These are phyloP conservation scores for Macquaria ambigua DNA, from an alignment of 2,113 vertebrate genomes.

Conservation along the genomic window DNA sequence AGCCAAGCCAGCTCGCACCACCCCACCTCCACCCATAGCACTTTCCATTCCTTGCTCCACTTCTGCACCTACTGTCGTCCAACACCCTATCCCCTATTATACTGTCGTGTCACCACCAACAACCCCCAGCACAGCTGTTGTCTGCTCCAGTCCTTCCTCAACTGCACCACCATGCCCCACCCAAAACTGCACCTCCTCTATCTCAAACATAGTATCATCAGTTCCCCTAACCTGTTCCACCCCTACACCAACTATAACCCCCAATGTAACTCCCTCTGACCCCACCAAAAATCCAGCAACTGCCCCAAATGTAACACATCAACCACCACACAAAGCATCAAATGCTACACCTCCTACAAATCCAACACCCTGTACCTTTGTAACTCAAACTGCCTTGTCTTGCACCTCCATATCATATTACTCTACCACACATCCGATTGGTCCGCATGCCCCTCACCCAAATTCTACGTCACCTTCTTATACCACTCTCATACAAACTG, in stretches of 20 bases:
- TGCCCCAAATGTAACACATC: conserved; percentile 38
- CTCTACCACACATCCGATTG: conserved; percentile 70
- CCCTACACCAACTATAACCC: conserved; percentile 30
- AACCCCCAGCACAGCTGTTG: conserved; percentile 42
- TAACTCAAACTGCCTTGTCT: conserved; percentile 79
- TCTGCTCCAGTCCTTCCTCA: conserved; percentile 49
- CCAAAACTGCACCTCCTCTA: conserved; percentile 45
- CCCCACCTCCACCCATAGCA: conserved; percentile 24
- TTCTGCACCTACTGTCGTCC: conserved; percentile 18
- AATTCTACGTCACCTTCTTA: conserved; percentile 68
- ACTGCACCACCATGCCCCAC: conserved; percentile 32
- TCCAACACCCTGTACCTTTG: conserved; percentile 70
- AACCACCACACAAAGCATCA: conserved; percentile 33
- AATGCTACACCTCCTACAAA: conserved; percentile 46
- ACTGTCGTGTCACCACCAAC: conserved; percentile 64
- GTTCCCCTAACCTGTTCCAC: conserved; percentile 27
- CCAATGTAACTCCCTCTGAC: conserved; percentile 24
- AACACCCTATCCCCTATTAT: conserved; percentile 60
- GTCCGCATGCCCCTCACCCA: conserved; percentile 41
- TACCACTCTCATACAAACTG: conserved; percentile 78
- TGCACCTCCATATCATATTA: conserved; percentile 82
- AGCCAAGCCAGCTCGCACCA: conserved; percentile 48
- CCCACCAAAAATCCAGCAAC: conserved; percentile 11
- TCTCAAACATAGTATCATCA: conserved; percentile 18
- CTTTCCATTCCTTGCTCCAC: conserved; percentile 41